These are phyloP conservation scores for Ctenodactylus gundi DNA, from an alignment of 2,113 vertebrate species.

Conservation along the genomic window DNA sequence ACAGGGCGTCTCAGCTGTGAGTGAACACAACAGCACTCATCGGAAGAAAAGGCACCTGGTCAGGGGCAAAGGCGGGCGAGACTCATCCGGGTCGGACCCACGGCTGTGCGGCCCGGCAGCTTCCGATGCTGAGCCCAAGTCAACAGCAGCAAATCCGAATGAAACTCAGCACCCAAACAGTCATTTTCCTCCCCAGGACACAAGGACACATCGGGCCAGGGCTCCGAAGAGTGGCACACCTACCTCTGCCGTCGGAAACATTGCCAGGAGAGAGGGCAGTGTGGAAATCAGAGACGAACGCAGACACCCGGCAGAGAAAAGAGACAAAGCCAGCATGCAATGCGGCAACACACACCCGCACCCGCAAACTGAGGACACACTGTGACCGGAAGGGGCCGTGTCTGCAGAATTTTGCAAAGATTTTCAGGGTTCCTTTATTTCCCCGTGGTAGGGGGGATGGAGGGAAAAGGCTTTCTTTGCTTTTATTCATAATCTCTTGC, in stretches of 20 bases:
- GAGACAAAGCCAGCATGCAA: too few relatives aligned
- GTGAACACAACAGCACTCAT: background rate
- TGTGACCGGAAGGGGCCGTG: accelerated
- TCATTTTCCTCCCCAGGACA: background rate
- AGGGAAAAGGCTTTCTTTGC: background rate
- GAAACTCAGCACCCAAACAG: too few relatives aligned
- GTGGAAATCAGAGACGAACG: too few relatives aligned
- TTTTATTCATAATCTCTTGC: background rate
- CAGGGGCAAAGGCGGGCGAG: too few relatives aligned
- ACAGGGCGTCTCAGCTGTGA: background rate
- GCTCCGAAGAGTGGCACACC: accelerated
- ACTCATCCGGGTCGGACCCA: accelerated
- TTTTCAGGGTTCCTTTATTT: too few relatives aligned
- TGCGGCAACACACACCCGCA: accelerated
- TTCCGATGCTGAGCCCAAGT: background rate
- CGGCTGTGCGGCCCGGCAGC: accelerated
- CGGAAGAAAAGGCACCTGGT: accelerated
- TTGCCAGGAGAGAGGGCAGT: accelerated
- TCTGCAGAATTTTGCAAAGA: accelerated
- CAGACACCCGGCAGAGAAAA: background rate
- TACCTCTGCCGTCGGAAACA: accelerated
- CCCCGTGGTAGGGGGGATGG: too few relatives aligned
- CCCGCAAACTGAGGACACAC: background rate
- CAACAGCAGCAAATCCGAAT: accelerated
- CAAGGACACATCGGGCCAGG: accelerated